phyloP scores from a whole-genome alignment of 2,888 invertebrate species.

The Polydrusus tereticollis region DNA sequence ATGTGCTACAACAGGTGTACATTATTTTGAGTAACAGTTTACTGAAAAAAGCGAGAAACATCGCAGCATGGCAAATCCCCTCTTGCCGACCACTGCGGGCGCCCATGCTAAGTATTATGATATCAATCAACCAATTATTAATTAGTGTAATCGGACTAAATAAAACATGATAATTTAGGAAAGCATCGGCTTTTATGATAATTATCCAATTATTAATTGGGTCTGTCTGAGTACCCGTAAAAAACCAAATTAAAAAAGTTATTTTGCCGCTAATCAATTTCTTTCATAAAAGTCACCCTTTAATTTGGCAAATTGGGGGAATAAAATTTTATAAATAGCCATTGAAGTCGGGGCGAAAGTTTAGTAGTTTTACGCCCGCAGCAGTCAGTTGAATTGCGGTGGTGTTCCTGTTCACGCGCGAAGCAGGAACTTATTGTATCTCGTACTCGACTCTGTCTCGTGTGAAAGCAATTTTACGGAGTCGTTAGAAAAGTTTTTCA shows the following conservation, averaged over 20 bases:
- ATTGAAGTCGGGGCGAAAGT: conserved; percentile 46
- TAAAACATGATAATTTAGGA: too few relatives aligned
- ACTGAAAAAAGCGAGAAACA: too few relatives aligned
- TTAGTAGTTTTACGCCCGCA: conserved; percentile 45
- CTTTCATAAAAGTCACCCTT: conserved; percentile 37
- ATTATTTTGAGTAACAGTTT: too few relatives aligned
- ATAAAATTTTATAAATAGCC: conserved; percentile 48
- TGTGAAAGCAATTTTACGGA: conserved; percentile 34
- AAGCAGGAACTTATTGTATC: conserved; percentile 33
- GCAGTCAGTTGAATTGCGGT: conserved; percentile 44
- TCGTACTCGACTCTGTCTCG: conserved; percentile 28
- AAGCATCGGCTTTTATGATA: neutral
- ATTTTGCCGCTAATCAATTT: conserved; percentile 32
- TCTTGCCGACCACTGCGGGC: too few relatives aligned
- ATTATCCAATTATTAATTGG: neutral
- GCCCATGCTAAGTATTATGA: too few relatives aligned
- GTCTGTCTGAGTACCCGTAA: neutral
- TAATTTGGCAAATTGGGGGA: conserved; percentile 48
- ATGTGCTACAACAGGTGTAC: too few relatives aligned
- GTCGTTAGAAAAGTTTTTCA: conserved; percentile 33
- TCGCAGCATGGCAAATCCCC: too few relatives aligned
- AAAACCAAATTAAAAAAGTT: conserved; percentile 27
- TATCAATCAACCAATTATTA: too few relatives aligned
- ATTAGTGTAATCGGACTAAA: too few relatives aligned
- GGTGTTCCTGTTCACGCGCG: conserved; percentile 31